Evolutionary conservation across 2,888 invertebrate genomes (phyloP).

Genomic region (Heliconius aoede): DNA sequence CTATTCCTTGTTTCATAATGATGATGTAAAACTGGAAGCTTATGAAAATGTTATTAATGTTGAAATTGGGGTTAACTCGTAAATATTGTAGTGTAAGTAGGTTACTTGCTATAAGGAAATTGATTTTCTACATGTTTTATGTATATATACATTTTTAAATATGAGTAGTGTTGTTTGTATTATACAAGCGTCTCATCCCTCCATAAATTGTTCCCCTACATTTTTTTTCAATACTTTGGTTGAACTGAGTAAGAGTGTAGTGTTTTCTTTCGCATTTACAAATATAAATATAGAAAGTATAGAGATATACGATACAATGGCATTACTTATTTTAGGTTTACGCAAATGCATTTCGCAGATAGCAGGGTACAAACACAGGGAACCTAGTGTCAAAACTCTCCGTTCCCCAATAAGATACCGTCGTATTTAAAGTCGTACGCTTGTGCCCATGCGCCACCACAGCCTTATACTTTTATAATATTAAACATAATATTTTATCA

Average conservation of each 20-base stretch:
- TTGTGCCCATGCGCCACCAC: not conserved
- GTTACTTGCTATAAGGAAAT: conserved; percentile 29
- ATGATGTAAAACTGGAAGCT: conserved; percentile 34
- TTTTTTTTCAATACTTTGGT: too few species aligned
- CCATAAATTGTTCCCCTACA: too few species aligned
- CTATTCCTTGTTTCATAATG: conserved; percentile 11
- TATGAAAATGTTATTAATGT: conserved; percentile 47
- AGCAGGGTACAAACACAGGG: too few species aligned
- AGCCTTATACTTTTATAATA: not conserved
- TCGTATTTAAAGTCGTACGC: not conserved
- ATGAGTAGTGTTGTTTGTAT: not conserved
- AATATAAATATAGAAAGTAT: too few species aligned
- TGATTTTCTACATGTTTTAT: conserved; percentile 16
- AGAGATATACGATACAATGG: too few species aligned
- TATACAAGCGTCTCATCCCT: not conserved
- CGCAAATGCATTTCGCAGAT: too few species aligned
- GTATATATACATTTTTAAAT: not conserved
- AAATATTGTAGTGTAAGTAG: conserved; percentile 34
- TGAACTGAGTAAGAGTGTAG: too few species aligned
- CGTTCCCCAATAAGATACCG: too few species aligned
- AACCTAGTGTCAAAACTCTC: too few species aligned
- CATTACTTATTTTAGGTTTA: too few species aligned
- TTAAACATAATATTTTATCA: not conserved
- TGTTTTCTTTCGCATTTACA: too few species aligned
- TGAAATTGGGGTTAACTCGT: conserved; percentile 45